phyloP scores from a whole-genome alignment of 2,797 vertebrate species.

The Onychomys leucogaster region DNA sequence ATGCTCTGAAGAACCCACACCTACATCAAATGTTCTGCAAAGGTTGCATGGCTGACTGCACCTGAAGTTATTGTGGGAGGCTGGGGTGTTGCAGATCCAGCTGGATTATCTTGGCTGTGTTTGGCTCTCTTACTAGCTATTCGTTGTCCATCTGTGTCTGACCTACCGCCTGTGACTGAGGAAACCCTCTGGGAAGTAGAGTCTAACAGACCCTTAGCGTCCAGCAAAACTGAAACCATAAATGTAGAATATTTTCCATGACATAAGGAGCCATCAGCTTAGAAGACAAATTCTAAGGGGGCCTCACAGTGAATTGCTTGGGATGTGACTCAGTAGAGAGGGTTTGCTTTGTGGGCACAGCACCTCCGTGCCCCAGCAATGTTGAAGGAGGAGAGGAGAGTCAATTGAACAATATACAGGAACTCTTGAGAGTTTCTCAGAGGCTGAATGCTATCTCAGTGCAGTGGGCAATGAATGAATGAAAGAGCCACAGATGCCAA shows the following conservation, averaged over 20 bases:
- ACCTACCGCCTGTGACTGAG: background rate
- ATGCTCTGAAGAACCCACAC: background rate
- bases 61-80: background rate
- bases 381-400: no score
- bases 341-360: background rate
- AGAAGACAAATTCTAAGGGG: background rate
- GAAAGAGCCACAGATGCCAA: background rate
- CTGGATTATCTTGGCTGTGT: no score
- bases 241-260: slow-evolving; percentile 7
- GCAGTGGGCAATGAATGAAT: background rate
- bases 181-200: background rate
- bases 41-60: background rate
- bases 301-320: background rate
- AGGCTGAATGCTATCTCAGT: background rate
- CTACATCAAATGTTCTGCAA: no score
- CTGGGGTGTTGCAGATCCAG: no score
- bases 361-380: background rate
- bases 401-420: no score
- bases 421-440: background rate
- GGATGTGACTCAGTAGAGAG: no score
- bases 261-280: background rate
- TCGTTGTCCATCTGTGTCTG: background rate
- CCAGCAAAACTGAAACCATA: background rate
- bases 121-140: background rate
- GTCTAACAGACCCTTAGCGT: background rate